Evolutionary conservation across 1,140 invertebrate genomes (phyloP), one percentile per base, ranked within the genome.

Genomic region (Pseudomyrmex gracilis): DNA sequence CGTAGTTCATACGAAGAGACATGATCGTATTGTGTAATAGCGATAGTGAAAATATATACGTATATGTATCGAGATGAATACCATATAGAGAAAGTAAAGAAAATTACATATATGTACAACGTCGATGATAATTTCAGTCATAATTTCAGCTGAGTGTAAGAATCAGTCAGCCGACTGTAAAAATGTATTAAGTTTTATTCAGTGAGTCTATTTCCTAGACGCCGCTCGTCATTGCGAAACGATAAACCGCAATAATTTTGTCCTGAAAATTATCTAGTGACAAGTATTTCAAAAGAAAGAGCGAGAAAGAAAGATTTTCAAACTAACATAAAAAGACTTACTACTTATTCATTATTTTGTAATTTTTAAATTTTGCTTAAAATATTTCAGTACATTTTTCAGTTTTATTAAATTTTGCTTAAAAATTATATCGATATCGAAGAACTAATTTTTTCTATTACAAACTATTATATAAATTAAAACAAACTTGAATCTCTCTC

Each of bases 121-220:
- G 58, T 47, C 22, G 17, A 71, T 86, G 53, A 80, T 67, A 71
- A 55, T 34, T 85, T 77, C 82, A 88, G 87, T 87, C 84, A 55
- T 57, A 34, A 60, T 87, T 77, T 34, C 34, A 85, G 51, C 86
- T 60, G 83, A 53, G 20, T 87, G 76, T 85, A 90, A 90, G 85
- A 74, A 78, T 73, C 77, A 83, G 73, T 61, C 85, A 76, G 68
- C 53, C 57, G 68, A 70, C 83, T 84, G 85, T 90, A 83, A 90
- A 90, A 90, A 86, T 67, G 77, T 78, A 78, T 92, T 87, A 90
- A 90, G 87, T 90, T 87, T 84, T 83, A 85, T 82, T 89, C 76
- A 83, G 82, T 74, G 68, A 83, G 67, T 87, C 82, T 60, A 82
- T 87, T 88, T 82, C 85, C 63, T 49, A 83, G 55, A 71, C 20